phyloP scores from a whole-genome alignment of 1,140 invertebrate species.

The Bombus balteatus region DNA sequence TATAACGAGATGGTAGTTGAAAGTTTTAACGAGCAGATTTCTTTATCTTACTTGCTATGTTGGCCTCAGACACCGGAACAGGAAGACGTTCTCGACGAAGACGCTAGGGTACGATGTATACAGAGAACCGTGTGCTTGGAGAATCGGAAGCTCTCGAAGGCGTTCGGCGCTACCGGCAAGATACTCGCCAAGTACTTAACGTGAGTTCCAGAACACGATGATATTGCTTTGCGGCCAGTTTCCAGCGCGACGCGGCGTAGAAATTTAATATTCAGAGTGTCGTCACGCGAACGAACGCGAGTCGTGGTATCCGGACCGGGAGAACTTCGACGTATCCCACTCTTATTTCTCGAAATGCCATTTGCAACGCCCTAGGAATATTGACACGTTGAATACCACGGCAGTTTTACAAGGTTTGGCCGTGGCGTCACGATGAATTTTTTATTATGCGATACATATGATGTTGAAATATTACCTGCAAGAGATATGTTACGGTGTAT shows the following conservation, averaged over 20 bases:
- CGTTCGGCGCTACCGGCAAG: constrained; percentile 74
- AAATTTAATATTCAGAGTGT: constrained; percentile 35
- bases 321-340: not conserved
- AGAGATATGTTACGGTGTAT: too few relatives aligned
- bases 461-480: too few relatives aligned
- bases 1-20: not conserved
- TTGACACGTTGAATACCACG: too few relatives aligned
- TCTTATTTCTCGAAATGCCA: not conserved
- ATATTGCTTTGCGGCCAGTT: constrained; percentile 16
- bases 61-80: constrained; percentile 71
- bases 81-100: constrained; percentile 72
- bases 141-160: constrained; percentile 73
- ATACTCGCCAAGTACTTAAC: constrained; percentile 77
- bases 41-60: not conserved
- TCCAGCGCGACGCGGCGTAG: not conserved
- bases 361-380: not conserved
- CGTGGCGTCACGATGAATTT: too few relatives aligned
- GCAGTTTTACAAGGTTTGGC: too few relatives aligned
- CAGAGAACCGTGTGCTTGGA: constrained; percentile 77
- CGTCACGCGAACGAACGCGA: not conserved
- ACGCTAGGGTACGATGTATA: constrained; percentile 77
- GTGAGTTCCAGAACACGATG: constrained; percentile 67
- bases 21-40: not conserved
- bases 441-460: too few relatives aligned
- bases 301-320: not conserved